Evolutionary conservation across 2,113 vertebrate species (phyloP), one percentile per base, ranked within the genome.

Genomic region (Raja brachyura): DNA sequence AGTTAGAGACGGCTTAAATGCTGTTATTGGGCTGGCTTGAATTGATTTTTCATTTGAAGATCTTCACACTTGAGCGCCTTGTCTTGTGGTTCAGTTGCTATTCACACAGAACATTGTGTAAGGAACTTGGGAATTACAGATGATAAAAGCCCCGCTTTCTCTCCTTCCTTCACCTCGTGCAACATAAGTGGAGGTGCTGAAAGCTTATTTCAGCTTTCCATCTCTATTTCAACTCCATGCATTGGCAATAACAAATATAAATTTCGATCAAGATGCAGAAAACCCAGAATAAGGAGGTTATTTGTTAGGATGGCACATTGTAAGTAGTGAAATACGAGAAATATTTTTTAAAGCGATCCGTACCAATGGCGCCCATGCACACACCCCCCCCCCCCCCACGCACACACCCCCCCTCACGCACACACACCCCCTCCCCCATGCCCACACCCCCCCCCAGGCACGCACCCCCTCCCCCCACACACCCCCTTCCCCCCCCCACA

Each of bases 31-130:
- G 28, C 59, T 16, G 59, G 61, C 28, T 86, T 31, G 56, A 86
- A 86, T 63, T 86, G 56, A 86, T 86, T 63, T 86, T 86, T 86
- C 28, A 86, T 31, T 86, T 63, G 56, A 31, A 63, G 28, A 86
- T 86, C 83, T 85, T 59, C 54, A 61, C 83, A 14, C 59, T 31
- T n/a, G 28, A 86, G 4, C 5, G 61, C 28, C n/a, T 63, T 86
- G 59, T 63, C 83, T 63, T 16, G 56, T 86, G 83, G 56, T 86
- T 86, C 83, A 86, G 83, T 63, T 31, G 28, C 56, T 63, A 6
- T 61, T 31, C 83, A 86, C 83, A 86, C 28, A 86, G n/a, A 85
- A 14, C 63, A 11, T 86, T 63, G 11, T 56, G 54, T 86, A 63
- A 16, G 56, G 59, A 63, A 63, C 56, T n/a, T 63, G 0, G 13